These are phyloP conservation scores for Aphelinus atriplicis DNA, from an alignment of 1,140 invertebrate species.

Conservation along the genomic window DNA sequence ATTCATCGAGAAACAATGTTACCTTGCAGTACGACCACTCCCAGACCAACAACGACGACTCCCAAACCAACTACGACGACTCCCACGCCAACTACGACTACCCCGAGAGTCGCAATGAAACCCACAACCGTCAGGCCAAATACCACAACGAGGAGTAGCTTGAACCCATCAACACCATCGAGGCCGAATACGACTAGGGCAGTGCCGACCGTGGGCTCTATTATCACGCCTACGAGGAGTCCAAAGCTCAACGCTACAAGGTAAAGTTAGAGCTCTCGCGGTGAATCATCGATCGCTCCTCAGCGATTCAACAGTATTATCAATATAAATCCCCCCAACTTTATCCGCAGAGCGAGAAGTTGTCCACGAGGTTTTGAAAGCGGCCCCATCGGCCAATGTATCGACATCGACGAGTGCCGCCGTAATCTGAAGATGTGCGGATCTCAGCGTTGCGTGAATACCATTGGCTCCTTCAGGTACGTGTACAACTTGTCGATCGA, in stretches of 20 bases:
- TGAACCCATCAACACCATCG: no score
- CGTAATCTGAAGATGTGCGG: slow-evolving; percentile 48
- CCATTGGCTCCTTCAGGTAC: slow-evolving; percentile 66
- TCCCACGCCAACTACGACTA: slow-evolving; percentile 18
- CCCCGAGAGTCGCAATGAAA: slow-evolving; percentile 16
- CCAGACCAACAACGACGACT: slow-evolving; percentile 4
- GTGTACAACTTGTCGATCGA: no score
- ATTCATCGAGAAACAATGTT: no score
- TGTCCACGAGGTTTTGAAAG: slow-evolving; percentile 56
- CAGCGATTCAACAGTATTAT: no score
- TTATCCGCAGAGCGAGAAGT: background rate
- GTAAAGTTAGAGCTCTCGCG: background rate
- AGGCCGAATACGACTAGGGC: slow-evolving; percentile 12
- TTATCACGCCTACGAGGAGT: slow-evolving; percentile 1
- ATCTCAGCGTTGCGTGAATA: slow-evolving; percentile 67
- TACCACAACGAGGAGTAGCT: background rate
- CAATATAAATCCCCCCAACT: background rate
- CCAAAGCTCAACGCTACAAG: background rate
- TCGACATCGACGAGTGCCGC: slow-evolving; percentile 70
- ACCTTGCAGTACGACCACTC: slow-evolving; percentile 20
- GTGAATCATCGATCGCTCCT: no score
- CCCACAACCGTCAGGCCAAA: slow-evolving; percentile 7
- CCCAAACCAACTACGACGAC: slow-evolving; percentile 22
- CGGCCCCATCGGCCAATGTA: slow-evolving; percentile 53
- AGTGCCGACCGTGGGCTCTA: slow-evolving; percentile 30